Evolutionary conservation across 2,797 vertebrate genomes (phyloP).

Genomic region (Mormyrops boulengeri): DNA sequence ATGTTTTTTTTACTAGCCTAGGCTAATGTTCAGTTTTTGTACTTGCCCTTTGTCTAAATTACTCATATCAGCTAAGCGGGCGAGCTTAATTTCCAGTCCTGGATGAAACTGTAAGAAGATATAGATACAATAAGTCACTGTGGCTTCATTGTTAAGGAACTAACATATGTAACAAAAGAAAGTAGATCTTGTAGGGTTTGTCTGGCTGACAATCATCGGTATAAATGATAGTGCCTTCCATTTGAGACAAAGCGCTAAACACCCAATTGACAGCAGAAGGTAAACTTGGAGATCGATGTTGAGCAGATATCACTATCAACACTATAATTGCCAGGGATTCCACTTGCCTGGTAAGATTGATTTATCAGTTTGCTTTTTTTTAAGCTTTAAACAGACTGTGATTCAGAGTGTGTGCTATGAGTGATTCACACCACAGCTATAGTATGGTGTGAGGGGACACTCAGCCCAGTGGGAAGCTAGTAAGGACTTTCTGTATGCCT

Average conservation of each 20-base stretch:
- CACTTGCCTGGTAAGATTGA: neutral
- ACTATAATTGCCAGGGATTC: neutral
- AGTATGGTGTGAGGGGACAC: neutral
- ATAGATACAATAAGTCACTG: neutral
- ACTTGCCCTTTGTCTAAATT: neutral
- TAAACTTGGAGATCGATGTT: neutral
- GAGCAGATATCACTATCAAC: neutral
- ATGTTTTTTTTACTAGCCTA: neutral
- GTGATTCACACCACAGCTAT: neutral
- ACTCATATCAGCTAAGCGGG: neutral
- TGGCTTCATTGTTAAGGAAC: neutral
- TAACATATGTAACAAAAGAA: neutral
- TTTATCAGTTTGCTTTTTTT: neutral
- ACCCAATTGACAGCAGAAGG: neutral
- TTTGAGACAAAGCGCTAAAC: neutral
- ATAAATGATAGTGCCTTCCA: neutral
- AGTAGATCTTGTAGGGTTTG: neutral
- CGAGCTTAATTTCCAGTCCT: neutral
- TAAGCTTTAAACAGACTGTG: neutral
- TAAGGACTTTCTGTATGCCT: neutral
- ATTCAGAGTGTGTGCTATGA: neutral
- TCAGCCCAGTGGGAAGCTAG: neutral
- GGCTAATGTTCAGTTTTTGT: neutral
- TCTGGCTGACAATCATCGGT: neutral
- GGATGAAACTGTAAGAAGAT: neutral